phyloP scores from a whole-genome alignment of 2,888 invertebrate genomes.

The Aphidoletes aphidimyza region DNA sequence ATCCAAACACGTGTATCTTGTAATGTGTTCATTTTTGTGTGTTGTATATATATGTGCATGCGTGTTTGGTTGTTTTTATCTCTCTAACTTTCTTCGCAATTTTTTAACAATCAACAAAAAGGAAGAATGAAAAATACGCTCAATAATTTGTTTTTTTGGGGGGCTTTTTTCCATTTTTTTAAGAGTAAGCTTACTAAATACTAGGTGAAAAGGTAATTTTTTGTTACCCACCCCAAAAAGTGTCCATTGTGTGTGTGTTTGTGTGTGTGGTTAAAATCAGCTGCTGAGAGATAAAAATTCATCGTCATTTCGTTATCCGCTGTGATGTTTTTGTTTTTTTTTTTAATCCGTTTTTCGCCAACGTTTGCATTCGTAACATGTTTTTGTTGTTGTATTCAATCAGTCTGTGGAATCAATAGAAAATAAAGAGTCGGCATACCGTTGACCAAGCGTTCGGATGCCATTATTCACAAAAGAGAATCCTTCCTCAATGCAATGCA shows the following conservation, averaged over 20 bases:
- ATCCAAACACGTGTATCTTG: background rate
- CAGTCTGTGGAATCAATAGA: too few relatives aligned
- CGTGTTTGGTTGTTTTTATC: background rate
- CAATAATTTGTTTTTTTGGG: background rate
- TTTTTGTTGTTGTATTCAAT: too few relatives aligned
- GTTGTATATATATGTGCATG: background rate
- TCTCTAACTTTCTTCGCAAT: background rate
- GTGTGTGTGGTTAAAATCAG: too few relatives aligned
- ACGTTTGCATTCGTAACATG: background rate
- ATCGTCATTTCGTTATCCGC: background rate
- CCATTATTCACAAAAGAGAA: too few relatives aligned
- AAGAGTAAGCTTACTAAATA: background rate
- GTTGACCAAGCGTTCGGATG: too few relatives aligned
- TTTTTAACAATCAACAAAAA: constrained; percentile 41
- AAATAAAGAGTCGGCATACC: too few relatives aligned
- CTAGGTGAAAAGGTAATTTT: constrained; percentile 31
- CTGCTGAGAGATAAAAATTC: constrained; percentile 13
- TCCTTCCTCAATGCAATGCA: constrained; percentile 32
- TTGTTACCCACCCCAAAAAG: constrained; percentile 38
- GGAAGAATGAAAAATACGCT: constrained; percentile 37
- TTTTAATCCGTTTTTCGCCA: background rate
- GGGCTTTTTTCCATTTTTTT: background rate
- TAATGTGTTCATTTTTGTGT: background rate
- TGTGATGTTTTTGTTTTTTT: background rate
- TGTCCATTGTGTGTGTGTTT: background rate